Conservation (phyloP, 2,888 invertebrate species). For the Anoplius nigerrimus region DNA sequence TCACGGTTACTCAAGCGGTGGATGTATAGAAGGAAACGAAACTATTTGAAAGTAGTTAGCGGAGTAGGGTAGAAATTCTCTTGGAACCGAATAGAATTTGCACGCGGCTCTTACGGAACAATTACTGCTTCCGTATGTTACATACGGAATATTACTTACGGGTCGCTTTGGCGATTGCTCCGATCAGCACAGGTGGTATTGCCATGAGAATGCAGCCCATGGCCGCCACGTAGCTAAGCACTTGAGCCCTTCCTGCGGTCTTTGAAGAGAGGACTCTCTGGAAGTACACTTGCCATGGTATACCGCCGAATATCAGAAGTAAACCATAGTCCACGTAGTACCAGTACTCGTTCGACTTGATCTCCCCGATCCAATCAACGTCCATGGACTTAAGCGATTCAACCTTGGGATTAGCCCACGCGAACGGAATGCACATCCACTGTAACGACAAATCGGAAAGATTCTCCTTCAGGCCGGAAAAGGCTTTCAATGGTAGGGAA, state of each 20-base stretch:
- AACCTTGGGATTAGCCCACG: constrained; percentile 92
- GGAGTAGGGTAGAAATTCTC: too few relatives aligned
- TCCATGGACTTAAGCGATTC: constrained; percentile 87
- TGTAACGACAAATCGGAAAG: constrained; percentile 64
- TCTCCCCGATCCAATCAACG: constrained; percentile 91
- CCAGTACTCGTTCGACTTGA: constrained; percentile 85
- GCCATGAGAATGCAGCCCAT: constrained; percentile 97
- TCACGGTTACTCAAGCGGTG: too few relatives aligned
- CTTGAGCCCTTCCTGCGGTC: constrained; percentile 93
- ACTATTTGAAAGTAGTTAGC: too few relatives aligned
- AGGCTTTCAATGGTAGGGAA: too few relatives aligned
- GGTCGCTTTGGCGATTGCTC: constrained; percentile 96
- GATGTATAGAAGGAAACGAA: too few relatives aligned
- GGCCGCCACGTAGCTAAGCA: constrained; percentile 97
- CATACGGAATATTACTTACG: constrained; percentile 77
- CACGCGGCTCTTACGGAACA: too few relatives aligned
- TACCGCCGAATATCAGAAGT: constrained; percentile 94
- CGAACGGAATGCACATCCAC: constrained; percentile 99
- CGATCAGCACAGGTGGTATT: constrained; percentile 96
- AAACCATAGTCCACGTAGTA: constrained; percentile 92
- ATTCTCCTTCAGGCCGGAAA: too few relatives aligned
- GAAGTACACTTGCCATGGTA: constrained; percentile 98
- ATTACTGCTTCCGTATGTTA: too few relatives aligned
- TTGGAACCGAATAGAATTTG: too few relatives aligned
- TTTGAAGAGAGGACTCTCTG: constrained; percentile 98